Base-by-base conservation (phyloP, 2,888 invertebrate genomes). In the Himalopsyche kuldschensis region DNA sequence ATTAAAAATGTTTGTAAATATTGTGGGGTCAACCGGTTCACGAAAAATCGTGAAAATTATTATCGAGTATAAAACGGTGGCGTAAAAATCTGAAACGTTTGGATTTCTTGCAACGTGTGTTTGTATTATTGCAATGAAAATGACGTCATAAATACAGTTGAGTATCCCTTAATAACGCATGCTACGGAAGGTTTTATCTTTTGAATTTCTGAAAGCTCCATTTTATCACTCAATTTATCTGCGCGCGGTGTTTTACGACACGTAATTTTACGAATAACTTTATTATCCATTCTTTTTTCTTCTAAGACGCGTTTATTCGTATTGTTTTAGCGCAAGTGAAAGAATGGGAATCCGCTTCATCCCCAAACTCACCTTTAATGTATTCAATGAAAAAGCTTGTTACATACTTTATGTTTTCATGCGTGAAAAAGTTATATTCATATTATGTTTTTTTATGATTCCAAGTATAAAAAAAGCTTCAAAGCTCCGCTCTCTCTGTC, bases 211-310 rank as follows among this genome's bases (percentile, higher is more conserved):
- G 77, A 48, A 63, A 80, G 63, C 77, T 76, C 63, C 76, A 77
- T 76, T 75, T 80, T 83, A 80, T 83, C 80, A 77, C 83, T 83
- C 80, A 76, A 83, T 80, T 83, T 80, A 83, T 83, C 83, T 83
- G 35, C 83, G 79, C 69, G 30, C 11, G 75, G 27, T 79, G 35
- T 48, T 80, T 80, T 80, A 80, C 75, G 80, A 75, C 75, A 27
- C 35, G 63, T 55, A 48, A 63, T 79, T 79, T 79, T 63, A 63
- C 55, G 55, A 78, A 79, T 55, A 79, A 79, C 79, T 79, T 79
- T 79, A 69, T 69, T 69, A 69, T 69, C 69, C 69, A 69, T 69
- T 69, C 27, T 69, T 69, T 69, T 69, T 69, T 27, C 15, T 69
- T 69, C 69, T 69, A 69, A 69, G 69, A 69, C 69, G 30, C 69